phyloP scores from a whole-genome alignment of 2,888 invertebrate species.

The Tholera decimalis region DNA sequence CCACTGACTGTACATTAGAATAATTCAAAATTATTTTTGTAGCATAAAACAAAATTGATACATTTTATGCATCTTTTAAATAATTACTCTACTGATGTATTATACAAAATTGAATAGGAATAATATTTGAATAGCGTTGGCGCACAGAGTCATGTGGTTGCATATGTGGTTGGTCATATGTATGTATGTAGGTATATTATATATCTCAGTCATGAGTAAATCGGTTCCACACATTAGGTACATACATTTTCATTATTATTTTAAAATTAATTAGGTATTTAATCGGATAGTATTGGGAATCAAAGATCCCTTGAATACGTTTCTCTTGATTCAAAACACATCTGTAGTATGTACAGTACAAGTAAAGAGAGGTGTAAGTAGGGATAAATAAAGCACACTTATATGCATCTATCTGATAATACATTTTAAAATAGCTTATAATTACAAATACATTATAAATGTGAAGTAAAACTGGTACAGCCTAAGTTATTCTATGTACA shows the following conservation, averaged over 20 bases:
- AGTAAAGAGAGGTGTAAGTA: not conserved
- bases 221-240: not conserved
- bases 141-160: not conserved
- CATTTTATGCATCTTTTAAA: not conserved
- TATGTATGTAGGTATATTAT: too few species aligned
- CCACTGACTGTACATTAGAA: not conserved
- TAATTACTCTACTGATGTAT: not conserved
- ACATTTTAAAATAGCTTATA: not conserved
- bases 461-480: not conserved
- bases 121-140: not conserved
- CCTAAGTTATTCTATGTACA: slow-evolving; percentile 23
- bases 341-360: slow-evolving; percentile 3
- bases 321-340: not conserved
- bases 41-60: not conserved
- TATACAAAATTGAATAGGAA: not conserved
- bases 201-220: not conserved
- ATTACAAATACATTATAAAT: not conserved
- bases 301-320: not conserved
- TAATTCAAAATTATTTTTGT: not conserved
- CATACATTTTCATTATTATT: not conserved
- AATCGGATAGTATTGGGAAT: not conserved
- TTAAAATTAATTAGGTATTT: not conserved
- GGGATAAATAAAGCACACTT: not conserved
- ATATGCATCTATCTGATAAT: not conserved
- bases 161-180: too few species aligned